Percentiles rank a stretch among this genome's conserved stretches.
phyloP scores from a whole-genome alignment of 37 sponge, comb jelly and placozoan genomes.

The Chondrosia reniformis region DNA sequence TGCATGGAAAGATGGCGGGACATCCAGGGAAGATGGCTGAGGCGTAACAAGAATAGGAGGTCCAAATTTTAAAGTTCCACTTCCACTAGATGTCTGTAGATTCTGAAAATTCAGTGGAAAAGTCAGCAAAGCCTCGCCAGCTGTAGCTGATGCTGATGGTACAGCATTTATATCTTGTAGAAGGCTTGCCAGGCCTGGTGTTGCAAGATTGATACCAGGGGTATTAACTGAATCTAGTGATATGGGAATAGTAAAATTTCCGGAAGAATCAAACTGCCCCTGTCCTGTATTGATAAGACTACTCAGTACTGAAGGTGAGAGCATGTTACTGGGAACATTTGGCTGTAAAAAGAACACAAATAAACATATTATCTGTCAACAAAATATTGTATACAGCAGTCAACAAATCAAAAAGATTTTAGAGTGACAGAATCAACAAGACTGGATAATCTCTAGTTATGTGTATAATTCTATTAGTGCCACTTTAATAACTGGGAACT shows the following conservation, averaged over 20 bases:
- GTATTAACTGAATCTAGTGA: background rate
- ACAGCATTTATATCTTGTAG: background rate
- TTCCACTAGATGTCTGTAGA: background rate
- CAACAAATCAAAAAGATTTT: too few species aligned
- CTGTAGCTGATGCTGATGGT: background rate
- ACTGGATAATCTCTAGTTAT: too few species aligned
- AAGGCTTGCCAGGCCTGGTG: background rate
- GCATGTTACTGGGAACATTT: background rate
- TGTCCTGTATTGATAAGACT: background rate
- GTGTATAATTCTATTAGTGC: too few species aligned
- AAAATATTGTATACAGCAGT: too few species aligned
- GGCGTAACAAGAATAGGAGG: slow-evolving; percentile 21
- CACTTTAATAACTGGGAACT: too few species aligned
- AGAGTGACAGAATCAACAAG: too few species aligned
- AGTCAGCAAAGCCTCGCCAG: background rate
- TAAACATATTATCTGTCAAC: too few species aligned
- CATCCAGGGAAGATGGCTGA: slow-evolving; percentile 7
- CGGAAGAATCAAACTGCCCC: slow-evolving; percentile 9
- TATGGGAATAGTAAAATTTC: slow-evolving; percentile 9
- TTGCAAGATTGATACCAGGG: slow-evolving; percentile 12
- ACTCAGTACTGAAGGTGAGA: slow-evolving; percentile 1
- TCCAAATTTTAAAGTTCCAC: slow-evolving; percentile 10
- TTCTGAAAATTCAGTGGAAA: slow-evolving; percentile 13
- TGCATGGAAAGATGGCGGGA: background rate
- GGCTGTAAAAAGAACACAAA: too few species aligned